Conservation (phyloP, 2,888 invertebrate species). For the Tipula vernalis region DNA sequence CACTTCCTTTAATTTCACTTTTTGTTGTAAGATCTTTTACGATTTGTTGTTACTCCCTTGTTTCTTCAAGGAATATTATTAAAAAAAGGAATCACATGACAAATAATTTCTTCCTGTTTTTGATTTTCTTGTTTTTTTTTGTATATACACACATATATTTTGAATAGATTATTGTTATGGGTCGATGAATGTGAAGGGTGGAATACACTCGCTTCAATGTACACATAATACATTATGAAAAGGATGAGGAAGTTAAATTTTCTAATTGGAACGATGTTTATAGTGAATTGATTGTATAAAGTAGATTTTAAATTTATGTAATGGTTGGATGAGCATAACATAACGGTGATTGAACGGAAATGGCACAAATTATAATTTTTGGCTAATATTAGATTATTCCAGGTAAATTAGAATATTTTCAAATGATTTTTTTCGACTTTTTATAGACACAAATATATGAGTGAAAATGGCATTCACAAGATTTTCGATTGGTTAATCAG, state of each 20-base stretch:
- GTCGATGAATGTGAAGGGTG: background rate
- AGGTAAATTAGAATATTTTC: no score
- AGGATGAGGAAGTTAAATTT: background rate
- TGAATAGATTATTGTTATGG: background rate
- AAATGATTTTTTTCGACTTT: no score
- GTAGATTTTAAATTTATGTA: background rate
- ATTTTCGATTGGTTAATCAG: no score
- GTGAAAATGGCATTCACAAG: no score
- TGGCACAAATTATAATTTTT: no score
- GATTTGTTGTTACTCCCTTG: background rate
- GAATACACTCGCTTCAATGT: background rate
- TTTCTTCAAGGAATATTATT: background rate
- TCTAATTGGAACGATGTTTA: background rate
- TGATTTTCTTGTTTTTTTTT: background rate
- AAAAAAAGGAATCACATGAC: background rate
- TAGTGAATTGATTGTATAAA: background rate
- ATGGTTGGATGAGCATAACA: background rate
- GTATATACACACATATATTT: background rate
- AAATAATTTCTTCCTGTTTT: background rate
- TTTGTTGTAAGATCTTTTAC: background rate
- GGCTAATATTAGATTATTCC: no score
- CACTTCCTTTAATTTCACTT: background rate
- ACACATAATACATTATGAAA: background rate
- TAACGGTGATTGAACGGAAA: background rate
- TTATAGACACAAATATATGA: no score